A percentile compares a stretch with the other conserved stretches of the same genome.
Conservation (phyloP, 2,888 invertebrate genomes). For the Rhingia campestris region DNA sequence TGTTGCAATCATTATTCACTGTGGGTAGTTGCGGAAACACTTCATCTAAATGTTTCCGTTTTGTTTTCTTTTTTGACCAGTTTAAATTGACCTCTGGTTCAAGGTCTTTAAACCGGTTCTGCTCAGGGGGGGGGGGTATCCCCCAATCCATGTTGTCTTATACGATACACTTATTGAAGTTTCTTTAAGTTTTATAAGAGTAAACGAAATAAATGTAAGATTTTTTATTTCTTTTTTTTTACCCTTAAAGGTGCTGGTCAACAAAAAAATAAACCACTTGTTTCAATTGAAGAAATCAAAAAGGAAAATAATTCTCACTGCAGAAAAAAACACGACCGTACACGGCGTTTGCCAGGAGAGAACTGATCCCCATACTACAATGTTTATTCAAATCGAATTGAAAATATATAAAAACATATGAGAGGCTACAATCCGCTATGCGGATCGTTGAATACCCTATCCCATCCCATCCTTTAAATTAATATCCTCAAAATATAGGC, state of each 20-base stretch:
- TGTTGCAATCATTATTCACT: conserved; percentile 9
- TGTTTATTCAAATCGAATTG: too few species aligned
- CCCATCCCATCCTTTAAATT: too few species aligned
- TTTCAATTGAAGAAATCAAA: background rate
- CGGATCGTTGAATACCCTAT: too few species aligned
- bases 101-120: conserved; percentile 17
- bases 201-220: background rate
- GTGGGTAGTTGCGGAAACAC: background rate
- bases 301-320: background rate
- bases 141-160: conserved; percentile 1
- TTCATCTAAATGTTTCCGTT: conserved; percentile 3
- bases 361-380: too few species aligned
- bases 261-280: too few species aligned
- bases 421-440: too few species aligned
- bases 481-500: too few species aligned
- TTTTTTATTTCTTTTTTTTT: background rate
- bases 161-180: background rate
- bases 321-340: background rate
- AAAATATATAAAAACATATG: too few species aligned
- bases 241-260: too few species aligned
- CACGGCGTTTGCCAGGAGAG: background rate
- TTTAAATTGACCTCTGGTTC: too few species aligned
- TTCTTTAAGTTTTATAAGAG: background rate
- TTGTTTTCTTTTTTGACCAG: conserved; percentile 4
- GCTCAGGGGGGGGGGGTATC: background rate